phyloP scores from a whole-genome alignment of 2,888 invertebrate species.

The Trimorus sp. region DNA sequence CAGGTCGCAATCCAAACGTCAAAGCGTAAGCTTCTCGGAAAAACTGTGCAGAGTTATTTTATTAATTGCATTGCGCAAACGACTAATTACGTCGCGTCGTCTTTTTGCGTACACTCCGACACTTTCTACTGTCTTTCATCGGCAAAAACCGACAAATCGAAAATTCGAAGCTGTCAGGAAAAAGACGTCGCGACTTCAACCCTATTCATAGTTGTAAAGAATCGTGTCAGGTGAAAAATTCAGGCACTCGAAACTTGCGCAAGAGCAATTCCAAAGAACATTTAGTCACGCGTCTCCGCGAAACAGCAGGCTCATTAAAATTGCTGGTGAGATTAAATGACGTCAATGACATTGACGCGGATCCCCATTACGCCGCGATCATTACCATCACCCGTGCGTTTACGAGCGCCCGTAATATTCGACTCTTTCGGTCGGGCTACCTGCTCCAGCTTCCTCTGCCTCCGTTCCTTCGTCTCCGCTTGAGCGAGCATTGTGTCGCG shows the following conservation, averaged over 20 bases:
- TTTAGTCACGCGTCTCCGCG: background rate
- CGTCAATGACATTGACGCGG: slow-evolving; percentile 35
- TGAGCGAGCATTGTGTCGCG: slow-evolving; percentile 94
- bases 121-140: too few relatives aligned
- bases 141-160: too few relatives aligned
- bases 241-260: background rate
- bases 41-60: slow-evolving; percentile 84
- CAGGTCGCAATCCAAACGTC: slow-evolving; percentile 94
- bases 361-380: slow-evolving; percentile 17
- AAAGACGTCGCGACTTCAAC: too few relatives aligned
- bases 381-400: slow-evolving; percentile 27
- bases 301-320: slow-evolving; percentile 19
- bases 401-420: slow-evolving; percentile 37
- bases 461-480: slow-evolving; percentile 95
- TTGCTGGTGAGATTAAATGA: slow-evolving; percentile 14
- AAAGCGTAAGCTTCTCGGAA: slow-evolving; percentile 97
- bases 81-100: too few relatives aligned
- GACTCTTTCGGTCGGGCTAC: slow-evolving; percentile 64
- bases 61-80: background rate
- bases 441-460: slow-evolving; percentile 94
- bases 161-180: too few relatives aligned
- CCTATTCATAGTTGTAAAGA: too few relatives aligned
- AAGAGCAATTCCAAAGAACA: too few relatives aligned
- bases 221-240: too few relatives aligned
- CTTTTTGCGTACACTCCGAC: too few relatives aligned